These are phyloP conservation scores for Nothoprocta perdicaria DNA, from an alignment of 2,113 vertebrate genomes.

Conservation along the genomic window DNA sequence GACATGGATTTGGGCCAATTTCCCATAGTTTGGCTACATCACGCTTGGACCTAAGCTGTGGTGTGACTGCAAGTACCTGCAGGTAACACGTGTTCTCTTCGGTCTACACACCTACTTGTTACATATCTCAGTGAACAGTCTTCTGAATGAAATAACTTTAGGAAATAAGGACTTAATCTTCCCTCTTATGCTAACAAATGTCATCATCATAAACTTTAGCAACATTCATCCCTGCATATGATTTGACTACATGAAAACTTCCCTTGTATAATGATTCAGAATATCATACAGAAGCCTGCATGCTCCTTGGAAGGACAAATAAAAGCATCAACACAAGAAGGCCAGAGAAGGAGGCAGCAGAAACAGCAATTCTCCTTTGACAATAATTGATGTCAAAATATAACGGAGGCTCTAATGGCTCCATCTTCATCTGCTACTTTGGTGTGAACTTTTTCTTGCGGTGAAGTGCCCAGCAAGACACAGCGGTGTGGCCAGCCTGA, in stretches of 20 bases:
- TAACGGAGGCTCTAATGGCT: not conserved
- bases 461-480: not conserved
- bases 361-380: not conserved
- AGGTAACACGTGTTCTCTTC: not conserved
- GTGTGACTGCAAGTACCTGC: not conserved
- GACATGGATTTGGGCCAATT: not conserved
- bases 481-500: not conserved
- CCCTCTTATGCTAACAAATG: not conserved
- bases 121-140: not conserved
- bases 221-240: not conserved
- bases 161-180: not conserved
- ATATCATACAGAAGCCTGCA: not conserved
- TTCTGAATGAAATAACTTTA: not conserved
- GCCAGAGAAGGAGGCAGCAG: not conserved
- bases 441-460: not conserved
- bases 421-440: not conserved
- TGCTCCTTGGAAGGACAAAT: not conserved
- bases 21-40: not conserved
- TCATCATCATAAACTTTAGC: not conserved
- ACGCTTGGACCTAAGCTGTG: not conserved
- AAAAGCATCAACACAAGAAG: rapidly evolving
- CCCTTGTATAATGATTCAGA: not conserved
- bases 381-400: not conserved
- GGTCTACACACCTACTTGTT: not conserved
- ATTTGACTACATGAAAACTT: not conserved